Base-by-base conservation (phyloP, 2,888 invertebrate species). In the Chymomyza amoena region DNA sequence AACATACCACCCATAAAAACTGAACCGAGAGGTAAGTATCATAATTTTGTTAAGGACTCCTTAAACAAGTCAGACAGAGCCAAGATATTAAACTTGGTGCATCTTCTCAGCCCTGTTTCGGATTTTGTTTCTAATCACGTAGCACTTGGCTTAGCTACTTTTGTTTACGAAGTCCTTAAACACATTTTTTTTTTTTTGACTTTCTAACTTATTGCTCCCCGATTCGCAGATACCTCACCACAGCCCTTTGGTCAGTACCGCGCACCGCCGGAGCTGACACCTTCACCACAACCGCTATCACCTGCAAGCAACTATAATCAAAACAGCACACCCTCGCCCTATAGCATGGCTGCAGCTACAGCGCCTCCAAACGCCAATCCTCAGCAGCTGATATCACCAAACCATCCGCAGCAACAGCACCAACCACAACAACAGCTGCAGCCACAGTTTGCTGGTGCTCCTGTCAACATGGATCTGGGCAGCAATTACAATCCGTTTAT, bases 231-330 rank as follows among this genome's bases (percentile, higher is more conserved):
- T 78, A 85, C 89, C 78, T 91, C 92, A 70, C 92, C 91, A 5
- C 89, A 90, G 66, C 84, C 91, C 9, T 90, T 89, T 75, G 79
- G 80, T n/a, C 66, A 90, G 52, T 91, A 90, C 75, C 84, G 84
- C 10, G 89, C 85, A 9, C 84, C 87, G 16, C 88, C 90, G 2
- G 90, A 91, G 70, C 77, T 90, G 66, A 91, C 91, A 56, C 91
- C 92, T 36, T 92, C 92, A 5, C 91, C 92, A 1, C 91, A 91
- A 80, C 91, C 92, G 13, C 69, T 89, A 50, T 91, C 92, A n/a
- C 91, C 91, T 13, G 78, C 89, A 20, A 89, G 85, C 79, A 88
- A 84, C 25, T 90, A 91, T 73, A 89, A 84, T 66, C 76, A 82
- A 64, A 89, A 89, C 69, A 90, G 90, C 79, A 89, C 90, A 28